Evolutionary conservation across 2,888 invertebrate species (phyloP).

Genomic region (Acanthosoma haemorrhoidale): DNA sequence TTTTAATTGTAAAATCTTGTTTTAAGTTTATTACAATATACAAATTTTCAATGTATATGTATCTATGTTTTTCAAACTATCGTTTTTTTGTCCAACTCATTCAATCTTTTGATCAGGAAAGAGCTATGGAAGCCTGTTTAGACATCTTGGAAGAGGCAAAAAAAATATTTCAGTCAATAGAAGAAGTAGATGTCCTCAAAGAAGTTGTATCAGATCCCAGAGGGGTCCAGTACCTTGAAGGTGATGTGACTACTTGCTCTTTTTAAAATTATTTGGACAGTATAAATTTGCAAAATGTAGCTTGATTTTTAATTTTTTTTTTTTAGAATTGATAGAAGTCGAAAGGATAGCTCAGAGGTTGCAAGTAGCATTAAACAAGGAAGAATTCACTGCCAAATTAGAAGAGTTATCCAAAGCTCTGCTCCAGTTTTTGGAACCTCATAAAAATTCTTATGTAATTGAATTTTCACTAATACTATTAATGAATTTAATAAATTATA

Average conservation of each 20-base stretch:
- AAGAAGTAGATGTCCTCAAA: constrained; percentile 50
- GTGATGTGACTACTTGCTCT: constrained; percentile 33
- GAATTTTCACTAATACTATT: too few relatives aligned
- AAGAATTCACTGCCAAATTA: constrained; percentile 28
- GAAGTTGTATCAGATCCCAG: constrained; percentile 49
- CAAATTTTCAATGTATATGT: too few relatives aligned
- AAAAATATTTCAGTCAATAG: constrained; percentile 52
- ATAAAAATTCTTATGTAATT: constrained; percentile 21
- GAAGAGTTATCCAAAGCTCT: constrained; percentile 29
- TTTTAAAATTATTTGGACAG: too few relatives aligned
- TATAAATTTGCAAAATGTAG: too few relatives aligned
- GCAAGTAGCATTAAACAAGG: constrained; percentile 27
- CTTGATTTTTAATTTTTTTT: not conserved
- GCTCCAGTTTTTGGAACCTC: constrained; percentile 31
- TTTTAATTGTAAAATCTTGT: too few relatives aligned
- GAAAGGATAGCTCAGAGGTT: constrained; percentile 33
- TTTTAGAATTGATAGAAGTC: constrained; percentile 35
- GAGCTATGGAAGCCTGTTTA: constrained; percentile 50
- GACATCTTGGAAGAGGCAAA: constrained; percentile 52
- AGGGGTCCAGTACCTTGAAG: constrained; percentile 40
- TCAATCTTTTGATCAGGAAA: constrained; percentile 2
- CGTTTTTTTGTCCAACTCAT: too few relatives aligned
- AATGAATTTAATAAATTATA: too few relatives aligned
- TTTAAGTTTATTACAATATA: too few relatives aligned
- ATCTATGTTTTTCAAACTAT: too few relatives aligned